Evolutionary conservation across 2,113 vertebrate genomes (phyloP), one percentile per base, ranked within the genome.

Genomic region (Mus pahari): DNA sequence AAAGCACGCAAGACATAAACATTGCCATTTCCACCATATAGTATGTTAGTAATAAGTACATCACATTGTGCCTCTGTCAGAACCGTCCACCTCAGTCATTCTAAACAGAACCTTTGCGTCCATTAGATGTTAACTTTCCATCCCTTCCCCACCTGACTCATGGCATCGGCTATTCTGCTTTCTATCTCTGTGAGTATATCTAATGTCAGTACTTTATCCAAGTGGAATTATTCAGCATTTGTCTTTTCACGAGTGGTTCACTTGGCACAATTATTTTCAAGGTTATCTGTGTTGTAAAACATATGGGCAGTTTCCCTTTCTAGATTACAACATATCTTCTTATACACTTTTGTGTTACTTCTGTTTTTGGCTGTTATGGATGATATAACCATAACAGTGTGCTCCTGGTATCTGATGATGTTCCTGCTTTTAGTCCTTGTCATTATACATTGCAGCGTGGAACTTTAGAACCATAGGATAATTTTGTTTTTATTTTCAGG

Each of bases 401-500:
- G 11, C 71, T 26, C 22, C 48, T 24, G 0, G 8, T 84, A 14
- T 70, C 73, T 48, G 9, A 74, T 87, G n/a, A 28, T 74, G 48
- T 68, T 33, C 13, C 9, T 91, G 71, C 39, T 86, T 93, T 53
- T 31, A 86, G 0, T 70, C 36, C 13, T 84, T 68, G 48, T 60
- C 55, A 5, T 13, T 36, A 0, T 31, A 20, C 71, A 48, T 16
- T 12, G 31, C 12, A 53, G 53, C 7, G 7, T 71, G 19, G 64
- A 78, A 45, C 31, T 53, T 33, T 66, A 90, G 42, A 68, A 28
- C 81, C 45, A 53, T 73, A 1, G 6, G 36, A 22, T 68, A 68
- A 88, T 79, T 87, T 33, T 92, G 0, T 82, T 60, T 96, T 95
- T 82, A 60, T 26, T 82, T 90, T 83, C 71, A 92, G 95, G 86